Evolutionary conservation across 2,113 vertebrate species (phyloP).

Genomic region (Opisthocomus hoazin): DNA sequence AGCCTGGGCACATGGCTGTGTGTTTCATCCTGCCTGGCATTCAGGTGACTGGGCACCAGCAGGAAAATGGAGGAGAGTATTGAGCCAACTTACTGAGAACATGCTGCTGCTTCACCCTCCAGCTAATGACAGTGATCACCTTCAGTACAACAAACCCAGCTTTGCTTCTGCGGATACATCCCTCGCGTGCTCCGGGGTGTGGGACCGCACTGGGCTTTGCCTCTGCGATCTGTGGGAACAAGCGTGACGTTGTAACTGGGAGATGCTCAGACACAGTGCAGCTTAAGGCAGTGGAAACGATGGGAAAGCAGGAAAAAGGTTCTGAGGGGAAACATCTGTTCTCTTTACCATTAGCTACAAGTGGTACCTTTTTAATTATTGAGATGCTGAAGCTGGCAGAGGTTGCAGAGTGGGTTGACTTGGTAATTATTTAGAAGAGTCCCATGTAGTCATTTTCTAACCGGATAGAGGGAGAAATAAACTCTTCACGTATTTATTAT

Average conservation of each 20-base stretch:
- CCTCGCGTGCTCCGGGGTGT: accelerated
- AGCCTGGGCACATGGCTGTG: not conserved
- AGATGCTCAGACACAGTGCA: not conserved
- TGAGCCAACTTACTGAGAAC: not conserved
- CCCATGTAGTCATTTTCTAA: slow-evolving; percentile 14
- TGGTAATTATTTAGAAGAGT: slow-evolving; percentile 31
- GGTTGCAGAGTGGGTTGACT: not conserved
- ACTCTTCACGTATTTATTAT: slow-evolving; percentile 46
- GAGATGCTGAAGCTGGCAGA: slow-evolving; percentile 31
- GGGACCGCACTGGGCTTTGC: not conserved
- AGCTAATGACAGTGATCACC: not conserved
- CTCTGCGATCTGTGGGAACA: not conserved
- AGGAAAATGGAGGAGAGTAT: not conserved
- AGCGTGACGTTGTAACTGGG: not conserved
- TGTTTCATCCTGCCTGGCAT: not conserved
- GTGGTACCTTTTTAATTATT: slow-evolving; percentile 38
- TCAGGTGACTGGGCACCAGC: not conserved
- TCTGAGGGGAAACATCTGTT: not conserved
- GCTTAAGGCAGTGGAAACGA: not conserved
- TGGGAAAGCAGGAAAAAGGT: not conserved
- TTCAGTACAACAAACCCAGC: not conserved
- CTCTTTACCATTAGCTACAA: not conserved
- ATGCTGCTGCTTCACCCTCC: not conserved
- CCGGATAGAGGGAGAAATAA: slow-evolving; percentile 38
- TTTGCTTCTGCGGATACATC: not conserved